Evolutionary conservation across 2,113 vertebrate genomes (phyloP).

Genomic region (Anolis sagrei): DNA sequence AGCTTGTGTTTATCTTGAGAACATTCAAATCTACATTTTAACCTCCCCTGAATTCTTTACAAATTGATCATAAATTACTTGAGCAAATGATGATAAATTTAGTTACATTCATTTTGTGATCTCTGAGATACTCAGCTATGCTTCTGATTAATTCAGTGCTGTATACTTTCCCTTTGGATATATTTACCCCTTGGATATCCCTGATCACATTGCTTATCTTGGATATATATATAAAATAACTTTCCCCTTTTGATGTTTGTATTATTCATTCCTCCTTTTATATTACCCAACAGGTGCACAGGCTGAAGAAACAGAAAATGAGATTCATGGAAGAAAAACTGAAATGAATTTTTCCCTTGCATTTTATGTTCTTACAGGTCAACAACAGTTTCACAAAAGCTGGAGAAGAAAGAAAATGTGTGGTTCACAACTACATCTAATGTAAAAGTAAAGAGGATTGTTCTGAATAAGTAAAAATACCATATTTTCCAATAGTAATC

Average conservation of each 20-base stretch:
- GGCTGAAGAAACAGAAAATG: background rate
- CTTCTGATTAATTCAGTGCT: background rate
- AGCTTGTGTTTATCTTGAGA: slow-evolving; percentile 9
- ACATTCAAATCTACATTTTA: slow-evolving; percentile 23
- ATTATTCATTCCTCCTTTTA: background rate
- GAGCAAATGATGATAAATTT: slow-evolving; percentile 5
- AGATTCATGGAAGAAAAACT: background rate
- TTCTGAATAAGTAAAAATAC: background rate
- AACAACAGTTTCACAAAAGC: background rate
- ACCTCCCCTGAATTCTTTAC: background rate
- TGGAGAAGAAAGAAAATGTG: background rate
- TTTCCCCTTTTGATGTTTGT: background rate
- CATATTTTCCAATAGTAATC: background rate
- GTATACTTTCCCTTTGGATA: background rate
- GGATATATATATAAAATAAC: background rate
- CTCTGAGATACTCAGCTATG: background rate
- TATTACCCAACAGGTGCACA: background rate
- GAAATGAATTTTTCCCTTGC: background rate
- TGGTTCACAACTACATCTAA: background rate
- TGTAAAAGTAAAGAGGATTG: background rate
- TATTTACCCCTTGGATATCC: background rate
- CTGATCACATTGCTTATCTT: background rate
- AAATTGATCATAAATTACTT: background rate
- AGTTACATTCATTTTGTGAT: background rate
- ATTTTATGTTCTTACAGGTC: background rate